Base-by-base conservation (phyloP, 2,888 invertebrate species). In the Drosophila multiciliata region DNA sequence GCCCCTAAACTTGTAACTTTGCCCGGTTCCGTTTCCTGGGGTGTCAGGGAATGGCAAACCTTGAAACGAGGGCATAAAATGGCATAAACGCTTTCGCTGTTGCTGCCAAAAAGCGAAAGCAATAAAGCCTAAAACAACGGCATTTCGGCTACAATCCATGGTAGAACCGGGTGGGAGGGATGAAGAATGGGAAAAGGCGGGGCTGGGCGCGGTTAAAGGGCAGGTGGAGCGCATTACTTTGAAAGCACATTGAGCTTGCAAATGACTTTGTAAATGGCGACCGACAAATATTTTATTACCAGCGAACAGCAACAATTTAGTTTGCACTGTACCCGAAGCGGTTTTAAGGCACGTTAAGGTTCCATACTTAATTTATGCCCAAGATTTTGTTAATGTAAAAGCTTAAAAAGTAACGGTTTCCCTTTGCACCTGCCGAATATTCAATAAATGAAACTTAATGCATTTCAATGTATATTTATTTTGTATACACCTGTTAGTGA, bases 211-310 rank as follows among this genome's bases (percentile, higher is more conserved):
- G 36, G 9, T 52, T 61, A 67, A 70, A 65, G 61, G 78, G 82
- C 88, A 86, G 88, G 80, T 87, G 88, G 75, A 83, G 73, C 79
- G 78, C 86, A 82, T 87, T 87, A 88, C 77, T 82, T 77, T 83
- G 73, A 80, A 75, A 80, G 86, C 80, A 88, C 88, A 87, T 86
- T 83, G 87, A 82, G 87, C 82, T 87, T 82, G 87, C 86, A 87
- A 87, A 87, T 83, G 88, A 86, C 86, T 88, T 87, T 86, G 88
- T 86, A 88, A 87, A 88, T 87, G 88, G 86, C 73, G 80, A 88
- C 76, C 82, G 76, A 86, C 84, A 86, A 86, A 87, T 87, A 87
- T 87, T 85, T 85, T 85, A 84, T 85, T 87, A 83, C 87, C 72
- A 71, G 72, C 73, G 71, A 81, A 81, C 70, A 83, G 75, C 74